These are phyloP conservation scores for Cebidichthys violaceus DNA, from an alignment of 2,113 vertebrate genomes.

Conservation along the genomic window DNA sequence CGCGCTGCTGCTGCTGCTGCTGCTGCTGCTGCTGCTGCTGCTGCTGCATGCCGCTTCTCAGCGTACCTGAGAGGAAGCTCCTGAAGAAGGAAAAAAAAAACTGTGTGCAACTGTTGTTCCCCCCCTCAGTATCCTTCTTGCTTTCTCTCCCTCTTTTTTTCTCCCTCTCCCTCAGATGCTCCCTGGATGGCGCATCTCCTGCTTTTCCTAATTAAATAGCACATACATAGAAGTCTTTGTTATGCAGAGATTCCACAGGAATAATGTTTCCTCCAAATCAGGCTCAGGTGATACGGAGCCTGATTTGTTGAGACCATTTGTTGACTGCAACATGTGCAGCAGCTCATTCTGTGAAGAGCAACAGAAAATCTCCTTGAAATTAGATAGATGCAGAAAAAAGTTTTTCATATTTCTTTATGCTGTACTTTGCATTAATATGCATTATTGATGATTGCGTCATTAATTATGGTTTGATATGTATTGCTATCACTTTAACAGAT, in stretches of 20 bases:
- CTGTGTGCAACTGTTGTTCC: conserved; percentile 68
- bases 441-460: neutral
- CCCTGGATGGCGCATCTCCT: conserved; percentile 56
- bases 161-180: conserved; percentile 40
- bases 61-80: conserved; percentile 83
- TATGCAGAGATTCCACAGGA: conserved; percentile 56
- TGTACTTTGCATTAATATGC: neutral
- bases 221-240: conserved; percentile 57
- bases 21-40: conserved; percentile 35
- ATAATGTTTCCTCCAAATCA: conserved; percentile 38
- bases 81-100: conserved; percentile 52
- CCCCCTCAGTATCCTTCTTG: conserved; percentile 42
- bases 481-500: neutral
- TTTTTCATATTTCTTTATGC: neutral
- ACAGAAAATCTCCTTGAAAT: conserved; percentile 15
- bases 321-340: conserved; percentile 15
- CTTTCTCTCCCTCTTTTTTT: conserved; percentile 24
- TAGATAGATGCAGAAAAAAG: neutral
- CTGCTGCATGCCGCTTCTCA: conserved; percentile 71
- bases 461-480: conserved; percentile 13
- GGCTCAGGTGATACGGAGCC: conserved; percentile 20
- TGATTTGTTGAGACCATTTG: conserved; percentile 23
- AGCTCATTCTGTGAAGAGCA: neutral
- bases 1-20: conserved; percentile 69
- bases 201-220: conserved; percentile 77